A percentile compares a stretch with the other conserved stretches of the same genome.
Evolutionary conservation across 2,113 vertebrate genomes (phyloP).

Genomic region (Verasper variegatus): DNA sequence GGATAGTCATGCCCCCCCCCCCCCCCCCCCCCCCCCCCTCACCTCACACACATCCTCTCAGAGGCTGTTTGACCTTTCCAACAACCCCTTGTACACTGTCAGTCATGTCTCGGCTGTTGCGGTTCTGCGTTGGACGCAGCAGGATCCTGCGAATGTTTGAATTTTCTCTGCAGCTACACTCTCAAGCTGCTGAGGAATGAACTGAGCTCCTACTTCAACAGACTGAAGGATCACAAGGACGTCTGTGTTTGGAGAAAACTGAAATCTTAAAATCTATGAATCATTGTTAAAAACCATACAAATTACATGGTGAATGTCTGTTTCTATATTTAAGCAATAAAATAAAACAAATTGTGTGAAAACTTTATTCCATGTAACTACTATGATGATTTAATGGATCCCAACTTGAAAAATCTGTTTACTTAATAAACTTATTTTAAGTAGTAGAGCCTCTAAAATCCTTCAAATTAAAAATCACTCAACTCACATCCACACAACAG

Average conservation of each 20-base stretch:
- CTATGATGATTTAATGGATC: neutral
- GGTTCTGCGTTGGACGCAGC: neutral
- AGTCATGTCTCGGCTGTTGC: conserved; percentile 30
- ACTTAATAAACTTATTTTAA: neutral
- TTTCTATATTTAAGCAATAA: no score
- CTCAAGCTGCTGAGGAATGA: neutral
- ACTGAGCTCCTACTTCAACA: no score
- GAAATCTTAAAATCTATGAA: neutral
- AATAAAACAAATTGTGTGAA: neutral
- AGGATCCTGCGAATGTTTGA: neutral
- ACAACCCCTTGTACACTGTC: conserved; percentile 51
- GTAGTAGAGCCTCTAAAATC: neutral
- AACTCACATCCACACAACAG: neutral
- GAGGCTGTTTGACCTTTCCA: conserved; percentile 53
- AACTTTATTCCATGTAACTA: no score
- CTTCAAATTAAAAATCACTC: neutral
- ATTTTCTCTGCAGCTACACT: neutral
- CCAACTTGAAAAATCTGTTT: neutral
- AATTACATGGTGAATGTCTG: neutral
- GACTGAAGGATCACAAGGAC: no score
- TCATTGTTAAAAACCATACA: neutral
- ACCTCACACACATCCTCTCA: neutral
- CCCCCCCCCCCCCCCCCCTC: neutral
- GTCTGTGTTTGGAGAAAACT: no score
- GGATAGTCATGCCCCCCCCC: conserved; percentile 16